Base-by-base conservation (phyloP, 2,888 invertebrate genomes). In the Exephanes ischioxanthus region DNA sequence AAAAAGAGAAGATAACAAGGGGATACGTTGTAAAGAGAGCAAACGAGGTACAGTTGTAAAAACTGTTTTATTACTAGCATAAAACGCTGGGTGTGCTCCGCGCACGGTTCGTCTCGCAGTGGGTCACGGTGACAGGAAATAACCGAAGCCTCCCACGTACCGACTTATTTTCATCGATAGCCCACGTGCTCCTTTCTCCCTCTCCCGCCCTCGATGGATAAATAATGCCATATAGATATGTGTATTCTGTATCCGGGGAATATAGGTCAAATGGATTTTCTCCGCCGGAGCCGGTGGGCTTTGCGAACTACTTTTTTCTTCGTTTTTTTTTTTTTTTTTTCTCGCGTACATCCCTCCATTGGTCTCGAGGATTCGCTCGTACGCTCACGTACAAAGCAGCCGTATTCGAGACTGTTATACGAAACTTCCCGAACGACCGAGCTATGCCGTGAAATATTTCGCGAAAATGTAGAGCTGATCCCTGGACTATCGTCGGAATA, bases 221-320 rank as follows among this genome's bases (percentile, higher is more conserved):
- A 73, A 73, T 68, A 45, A 66, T 67, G 73, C 33, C 16, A 55
- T 55, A 71, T 7, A 19, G 11, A 33, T 26, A 66, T 48, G 58
- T 58, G 71, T 76, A 72, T 71, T 80, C 72, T 51, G 71, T 84
- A 67, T 73, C 70, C 77, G 61, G 48, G 71, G 77, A 83, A 90
- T 91, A 83, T 87, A 80, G 89, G 90, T 90, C 89, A 89, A 89
- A 87, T 82, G 87, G 89, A 91, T 91, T 90, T 91, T 84, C 79
- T 78, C 86, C 80, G 84, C 84, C 84, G 86, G 79, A 86, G 80
- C 89, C 85, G 77, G 88, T 75, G 88, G 87, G 88, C 88, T 89
- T 90, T 86, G 84, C 86, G 87, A 86, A 81, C 76, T 73, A 80
- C 79, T 78, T 19, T 11, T 45, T 75, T 55, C 61, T 77, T 67